Evolutionary conservation across 2,888 invertebrate species (phyloP), one percentile per base, ranked within the genome.

Genomic region (Rugalucina vietnamica): DNA sequence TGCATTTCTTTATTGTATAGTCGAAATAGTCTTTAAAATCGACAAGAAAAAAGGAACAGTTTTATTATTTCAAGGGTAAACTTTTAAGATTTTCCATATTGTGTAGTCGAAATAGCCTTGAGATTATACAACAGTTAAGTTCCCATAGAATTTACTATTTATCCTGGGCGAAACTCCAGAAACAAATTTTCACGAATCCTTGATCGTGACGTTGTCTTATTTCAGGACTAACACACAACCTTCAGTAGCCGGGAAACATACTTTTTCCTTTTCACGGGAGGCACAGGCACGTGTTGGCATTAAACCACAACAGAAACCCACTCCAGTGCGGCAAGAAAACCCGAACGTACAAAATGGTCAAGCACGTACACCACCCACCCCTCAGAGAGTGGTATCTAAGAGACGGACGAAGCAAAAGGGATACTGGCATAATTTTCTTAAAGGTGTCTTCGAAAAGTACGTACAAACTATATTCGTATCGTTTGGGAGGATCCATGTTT

Each of bases 391-490:
- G 65, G 36, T 82, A 3, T 89, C 91, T 10, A 79, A 77, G 3
- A 81, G 90, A 5, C 74, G 89, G 37, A 91, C 88, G 24, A 90
- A 90, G 71, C 89, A 90, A 32, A 90, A 91, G 32, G 91, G 91
- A n/a, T 93, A 92, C 78, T 93, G 93, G 93, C 86, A 88, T 4
- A 84, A 87, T 18, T 82, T 93, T 50, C 77, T 93, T 18, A 90
- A 88, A 73, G 91, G 91, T 12, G 81, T 93, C 4, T 85, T 93
- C 76, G 93, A 93, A 87, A 92, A 91, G 93, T 93, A 77, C 85
- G 90, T 86, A 37, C 50, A 36, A 18, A 12, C 43, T 12, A 43
- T 43, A n/a, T n/a, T n/a, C n/a, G n/a, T n/a, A n/a, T n/a, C n/a
- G n/a, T n/a, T n/a, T n/a, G n/a, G n/a, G n/a, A n/a, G n/a, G n/a